Conservation (phyloP, 2,888 invertebrate species). For the Agrochola lota region DNA sequence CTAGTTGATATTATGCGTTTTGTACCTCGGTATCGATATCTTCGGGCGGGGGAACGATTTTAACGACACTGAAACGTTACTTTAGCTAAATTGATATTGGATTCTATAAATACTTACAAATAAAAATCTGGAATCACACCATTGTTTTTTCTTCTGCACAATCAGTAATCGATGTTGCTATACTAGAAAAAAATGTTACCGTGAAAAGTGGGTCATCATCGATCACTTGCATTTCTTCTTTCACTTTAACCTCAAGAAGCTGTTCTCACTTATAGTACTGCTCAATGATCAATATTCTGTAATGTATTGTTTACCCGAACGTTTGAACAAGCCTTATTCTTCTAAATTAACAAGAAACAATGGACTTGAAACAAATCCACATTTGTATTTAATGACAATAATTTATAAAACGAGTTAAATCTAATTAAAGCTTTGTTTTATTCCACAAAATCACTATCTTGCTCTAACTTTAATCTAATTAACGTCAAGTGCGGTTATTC, state of each 20-base stretch:
- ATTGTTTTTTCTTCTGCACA: constrained; percentile 90
- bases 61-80: constrained; percentile 79
- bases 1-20: constrained; percentile 70
- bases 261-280: constrained; percentile 1
- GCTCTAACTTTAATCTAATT: constrained; percentile 47
- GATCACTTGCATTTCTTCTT: constrained; percentile 70
- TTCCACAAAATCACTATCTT: constrained; percentile 20
- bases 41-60: constrained; percentile 75
- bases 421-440: constrained; percentile 46
- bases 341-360: neutral
- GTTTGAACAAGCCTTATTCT: neutral
- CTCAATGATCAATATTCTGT: neutral
- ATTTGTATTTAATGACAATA: neutral
- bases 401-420: constrained; percentile 23
- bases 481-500: constrained; percentile 30
- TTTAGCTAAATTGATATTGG: constrained; percentile 84
- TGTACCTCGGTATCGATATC: constrained; percentile 81
- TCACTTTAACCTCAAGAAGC: constrained; percentile 68
- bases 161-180: constrained; percentile 87
- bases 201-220: constrained; percentile 82
- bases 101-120: constrained; percentile 91
- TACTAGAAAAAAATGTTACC: constrained; percentile 76
- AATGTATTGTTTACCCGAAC: neutral
- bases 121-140: constrained; percentile 91
- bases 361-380: constrained; percentile 6